Conservation (phyloP, 2,797 vertebrate species). For the Champsocephalus esox region DNA sequence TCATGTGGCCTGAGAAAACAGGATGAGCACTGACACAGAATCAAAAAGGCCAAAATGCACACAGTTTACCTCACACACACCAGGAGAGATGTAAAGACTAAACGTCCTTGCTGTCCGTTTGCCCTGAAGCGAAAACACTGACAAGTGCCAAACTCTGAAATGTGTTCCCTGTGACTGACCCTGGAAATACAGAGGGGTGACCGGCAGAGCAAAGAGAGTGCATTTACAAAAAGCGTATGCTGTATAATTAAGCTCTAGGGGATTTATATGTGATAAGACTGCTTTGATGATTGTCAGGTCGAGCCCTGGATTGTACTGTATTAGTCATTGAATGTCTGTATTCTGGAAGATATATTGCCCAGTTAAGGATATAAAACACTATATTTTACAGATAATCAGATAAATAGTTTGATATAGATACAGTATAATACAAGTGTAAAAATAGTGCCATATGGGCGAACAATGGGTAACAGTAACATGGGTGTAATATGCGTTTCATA, state of each 20-base stretch:
- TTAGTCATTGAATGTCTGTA: not conserved
- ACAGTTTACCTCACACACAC: not conserved
- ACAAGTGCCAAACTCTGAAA: slow-evolving; percentile 18
- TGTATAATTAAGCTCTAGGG: not conserved
- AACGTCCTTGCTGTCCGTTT: slow-evolving; percentile 39
- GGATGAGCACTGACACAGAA: not conserved
- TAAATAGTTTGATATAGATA: no score
- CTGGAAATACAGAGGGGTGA: not conserved
- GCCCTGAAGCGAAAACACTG: slow-evolving; percentile 41
- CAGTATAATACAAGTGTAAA: no score
- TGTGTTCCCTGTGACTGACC: slow-evolving; percentile 23
- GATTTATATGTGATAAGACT: not conserved
- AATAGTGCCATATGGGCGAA: no score
- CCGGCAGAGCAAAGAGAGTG: not conserved
- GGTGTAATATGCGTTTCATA: no score
- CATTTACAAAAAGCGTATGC: not conserved
- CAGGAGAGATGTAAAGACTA: slow-evolving; percentile 5
- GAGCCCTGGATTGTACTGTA: not conserved
- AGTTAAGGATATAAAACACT: no score
- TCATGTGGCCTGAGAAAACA: slow-evolving; percentile 26
- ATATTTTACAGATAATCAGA: no score
- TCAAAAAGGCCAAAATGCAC: slow-evolving; percentile 15
- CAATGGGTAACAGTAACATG: no score
- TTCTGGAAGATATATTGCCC: no score
- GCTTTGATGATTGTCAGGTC: slow-evolving; percentile 1